Evolutionary conservation across 2,113 vertebrate species (phyloP).

Genomic region (Amphilophus citrinellus): DNA sequence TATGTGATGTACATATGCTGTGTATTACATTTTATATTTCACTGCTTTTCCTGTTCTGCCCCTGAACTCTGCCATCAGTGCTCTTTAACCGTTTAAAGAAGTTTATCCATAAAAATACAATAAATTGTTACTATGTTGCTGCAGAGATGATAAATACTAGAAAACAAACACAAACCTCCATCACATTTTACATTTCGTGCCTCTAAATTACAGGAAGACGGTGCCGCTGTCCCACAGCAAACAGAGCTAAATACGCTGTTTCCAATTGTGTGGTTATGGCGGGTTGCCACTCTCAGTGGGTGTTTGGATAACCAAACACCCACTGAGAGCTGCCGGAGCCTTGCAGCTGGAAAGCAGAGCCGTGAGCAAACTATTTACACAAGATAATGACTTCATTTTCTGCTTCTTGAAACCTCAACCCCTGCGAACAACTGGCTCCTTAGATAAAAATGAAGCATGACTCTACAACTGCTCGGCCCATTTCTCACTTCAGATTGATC

Average conservation of each 20-base stretch:
- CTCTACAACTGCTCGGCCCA: neutral
- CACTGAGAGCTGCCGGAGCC: neutral
- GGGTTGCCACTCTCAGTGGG: neutral
- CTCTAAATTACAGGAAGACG: neutral
- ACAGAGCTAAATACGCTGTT: neutral
- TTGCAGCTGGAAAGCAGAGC: conserved; percentile 21
- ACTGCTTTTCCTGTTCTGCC: accelerated
- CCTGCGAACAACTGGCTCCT: neutral
- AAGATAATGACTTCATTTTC: conserved; percentile 22
- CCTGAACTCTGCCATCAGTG: accelerated
- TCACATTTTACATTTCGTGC: neutral
- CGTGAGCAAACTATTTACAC: conserved; percentile 5
- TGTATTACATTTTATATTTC: neutral
- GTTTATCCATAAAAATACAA: neutral
- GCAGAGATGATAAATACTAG: neutral
- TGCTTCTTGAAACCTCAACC: conserved; percentile 10
- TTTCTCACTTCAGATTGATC: neutral
- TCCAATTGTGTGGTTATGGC: neutral
- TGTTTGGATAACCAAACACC: conserved; percentile 20
- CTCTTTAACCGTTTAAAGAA: neutral
- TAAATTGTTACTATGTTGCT: neutral
- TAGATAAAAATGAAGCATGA: conserved; percentile 18
- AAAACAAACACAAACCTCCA: neutral
- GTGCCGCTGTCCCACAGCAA: conserved; percentile 4
- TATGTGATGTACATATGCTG: neutral